phyloP scores from a whole-genome alignment of 2,888 invertebrate genomes.

The Eulithis prunata region DNA sequence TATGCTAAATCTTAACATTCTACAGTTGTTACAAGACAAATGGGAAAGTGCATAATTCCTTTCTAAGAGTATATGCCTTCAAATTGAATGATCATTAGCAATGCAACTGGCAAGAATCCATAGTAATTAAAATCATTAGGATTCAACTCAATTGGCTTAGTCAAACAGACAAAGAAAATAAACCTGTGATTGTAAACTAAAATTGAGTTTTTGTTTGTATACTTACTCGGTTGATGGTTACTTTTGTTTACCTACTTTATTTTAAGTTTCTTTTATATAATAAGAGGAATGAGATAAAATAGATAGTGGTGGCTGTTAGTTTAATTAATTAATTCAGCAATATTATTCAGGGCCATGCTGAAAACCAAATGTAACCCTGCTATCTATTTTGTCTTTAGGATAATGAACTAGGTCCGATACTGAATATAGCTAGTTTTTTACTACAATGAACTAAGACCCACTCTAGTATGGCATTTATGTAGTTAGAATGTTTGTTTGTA shows the following conservation, averaged over 20 bases:
- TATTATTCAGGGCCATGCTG: constrained; percentile 6
- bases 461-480: constrained; percentile 63
- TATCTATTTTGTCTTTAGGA: constrained; percentile 31
- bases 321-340: constrained; percentile 13
- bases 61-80: constrained; percentile 14
- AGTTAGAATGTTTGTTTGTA: constrained; percentile 46
- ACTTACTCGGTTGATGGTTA: constrained; percentile 32
- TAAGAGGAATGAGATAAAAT: constrained; percentile 22
- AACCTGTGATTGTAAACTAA: constrained; percentile 45
- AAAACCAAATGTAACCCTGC: constrained; percentile 35
- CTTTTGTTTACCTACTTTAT: constrained; percentile 27
- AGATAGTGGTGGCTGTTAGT: constrained; percentile 30
- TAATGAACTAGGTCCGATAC: constrained; percentile 30
- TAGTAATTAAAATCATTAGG: constrained; percentile 14
- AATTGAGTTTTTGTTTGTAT: constrained; percentile 45
- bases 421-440: constrained; percentile 33
- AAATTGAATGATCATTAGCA: neutral
- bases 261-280: constrained; percentile 23
- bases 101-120: constrained; percentile 7
- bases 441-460: constrained; percentile 42
- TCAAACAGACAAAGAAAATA: constrained; percentile 42
- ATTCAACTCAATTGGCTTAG: constrained; percentile 38
- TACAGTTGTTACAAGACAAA: constrained; percentile 16
- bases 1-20: constrained; percentile 17
- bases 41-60: constrained; percentile 1